Evolutionary conservation across 2,113 vertebrate species (phyloP), one percentile per base, ranked within the genome.

Genomic region (Rhagologus leucostigma): DNA sequence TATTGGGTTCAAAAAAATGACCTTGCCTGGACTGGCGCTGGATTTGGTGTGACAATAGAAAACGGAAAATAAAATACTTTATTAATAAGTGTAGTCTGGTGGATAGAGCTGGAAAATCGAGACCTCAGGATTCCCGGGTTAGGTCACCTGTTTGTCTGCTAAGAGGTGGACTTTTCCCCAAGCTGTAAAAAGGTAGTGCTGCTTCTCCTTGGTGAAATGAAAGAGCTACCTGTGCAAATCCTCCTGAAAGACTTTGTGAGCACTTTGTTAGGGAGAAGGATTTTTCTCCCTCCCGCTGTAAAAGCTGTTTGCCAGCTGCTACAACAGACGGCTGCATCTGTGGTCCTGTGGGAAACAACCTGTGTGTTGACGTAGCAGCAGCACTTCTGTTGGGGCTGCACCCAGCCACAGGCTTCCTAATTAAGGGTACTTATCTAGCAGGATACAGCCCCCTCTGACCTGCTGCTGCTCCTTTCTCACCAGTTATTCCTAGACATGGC

Each of bases 401-500:
- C 77, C 60, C 33, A 75, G 69, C 59, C 76, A 27, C 73, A 64
- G 30, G 27, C 33, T 12, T 65, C 47, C 44, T 90, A 65, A 70
- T 47, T 80, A 76, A 63, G 49, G 53, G 89, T 68, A 64, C 73
- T 71, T 90, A 65, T 6, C 47, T 56, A 33, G 79, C 32, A 78
- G 47, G 82, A 27, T 89, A 5, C 70, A 75, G 73, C 60, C 60
- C 60, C 60, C 49, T 55, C 2, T 94, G 69, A 96, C 83, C 65
- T 79, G 37, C 20, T 13, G 1, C 42, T 94, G 32, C 56, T 83
- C 44, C 23, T 78, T 53, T 76, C 50, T 70, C 47, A 7, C 12
- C 95, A 99, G 99, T 98, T 99, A 98, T 99, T 99, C 98, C 99
- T 96, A 98, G 99, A 99, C 99, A 99, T 99, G 99, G 99, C 99